phyloP scores from a whole-genome alignment of 2,113 vertebrate genomes.

The Sula dactylatra region DNA sequence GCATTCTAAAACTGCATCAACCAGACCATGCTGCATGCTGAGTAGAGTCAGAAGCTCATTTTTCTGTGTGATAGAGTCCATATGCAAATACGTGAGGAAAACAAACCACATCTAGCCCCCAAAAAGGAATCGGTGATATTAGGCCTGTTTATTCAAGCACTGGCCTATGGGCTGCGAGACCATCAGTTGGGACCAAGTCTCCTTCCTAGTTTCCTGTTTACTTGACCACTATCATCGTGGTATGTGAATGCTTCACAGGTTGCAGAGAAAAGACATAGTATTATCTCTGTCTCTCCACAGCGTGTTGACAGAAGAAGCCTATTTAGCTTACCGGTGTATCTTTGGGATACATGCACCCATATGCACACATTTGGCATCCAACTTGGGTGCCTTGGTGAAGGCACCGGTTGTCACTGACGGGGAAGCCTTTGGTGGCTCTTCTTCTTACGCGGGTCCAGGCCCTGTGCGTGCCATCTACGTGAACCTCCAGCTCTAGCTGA shows the following conservation, averaged over 20 bases:
- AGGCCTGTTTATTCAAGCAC: background rate
- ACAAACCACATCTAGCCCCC: background rate
- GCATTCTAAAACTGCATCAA: background rate
- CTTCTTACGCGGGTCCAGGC: background rate
- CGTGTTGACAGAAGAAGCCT: background rate
- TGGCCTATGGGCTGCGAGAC: background rate
- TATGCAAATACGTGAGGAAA: background rate
- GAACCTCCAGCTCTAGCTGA: background rate
- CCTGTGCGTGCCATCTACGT: fast-evolving
- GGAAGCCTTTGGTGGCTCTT: background rate
- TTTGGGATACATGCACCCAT: fast-evolving
- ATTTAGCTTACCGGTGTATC: background rate
- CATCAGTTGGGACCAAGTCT: background rate
- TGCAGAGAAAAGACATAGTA: background rate
- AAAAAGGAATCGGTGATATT: background rate
- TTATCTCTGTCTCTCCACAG: background rate
- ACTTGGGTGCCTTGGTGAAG: background rate
- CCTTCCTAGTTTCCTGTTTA: background rate
- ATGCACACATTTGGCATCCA: too few species aligned
- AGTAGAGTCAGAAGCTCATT: background rate
- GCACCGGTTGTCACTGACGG: fast-evolving
- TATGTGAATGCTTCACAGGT: background rate
- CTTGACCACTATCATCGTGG: background rate
- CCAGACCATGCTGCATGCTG: background rate
- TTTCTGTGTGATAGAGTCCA: background rate